phyloP scores from a whole-genome alignment of 2,113 vertebrate genomes.

The Erythrocebus patas region DNA sequence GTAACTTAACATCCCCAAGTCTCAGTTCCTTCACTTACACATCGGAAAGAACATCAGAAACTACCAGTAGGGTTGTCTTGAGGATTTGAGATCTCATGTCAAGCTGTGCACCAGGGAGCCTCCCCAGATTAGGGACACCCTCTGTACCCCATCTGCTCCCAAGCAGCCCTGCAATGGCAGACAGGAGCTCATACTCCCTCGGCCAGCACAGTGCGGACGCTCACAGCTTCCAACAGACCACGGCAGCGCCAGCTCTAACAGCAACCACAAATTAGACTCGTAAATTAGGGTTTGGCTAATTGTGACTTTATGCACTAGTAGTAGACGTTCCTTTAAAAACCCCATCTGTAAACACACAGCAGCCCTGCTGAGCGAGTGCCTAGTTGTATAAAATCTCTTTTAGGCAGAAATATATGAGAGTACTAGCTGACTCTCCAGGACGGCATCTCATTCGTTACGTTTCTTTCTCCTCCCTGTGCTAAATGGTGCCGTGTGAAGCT shows the following conservation, averaged over 20 bases:
- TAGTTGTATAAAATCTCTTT: conserved; percentile 54
- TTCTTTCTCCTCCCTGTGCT: not conserved
- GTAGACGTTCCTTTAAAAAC: conserved; percentile 52
- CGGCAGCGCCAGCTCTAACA: not conserved
- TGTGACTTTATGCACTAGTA: conserved; percentile 67
- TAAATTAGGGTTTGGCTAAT: conserved; percentile 78
- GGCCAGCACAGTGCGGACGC: not conserved
- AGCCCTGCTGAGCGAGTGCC: conserved; percentile 64
- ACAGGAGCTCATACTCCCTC: not conserved
- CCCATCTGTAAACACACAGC: conserved; percentile 67
- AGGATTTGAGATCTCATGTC: not conserved
- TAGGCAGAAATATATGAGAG: not conserved
- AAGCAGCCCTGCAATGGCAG: not conserved
- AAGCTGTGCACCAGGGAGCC: not conserved
- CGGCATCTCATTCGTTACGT: not conserved
- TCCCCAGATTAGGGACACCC: not conserved
- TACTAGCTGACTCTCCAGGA: conserved; percentile 33
- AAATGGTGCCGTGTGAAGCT: not conserved
- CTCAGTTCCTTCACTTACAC: not conserved
- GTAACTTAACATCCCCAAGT: not conserved
- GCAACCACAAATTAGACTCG: conserved; percentile 56
- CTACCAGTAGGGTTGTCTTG: not conserved
- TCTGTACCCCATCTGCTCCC: not conserved
- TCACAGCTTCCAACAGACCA: not conserved
- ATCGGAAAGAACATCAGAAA: not conserved